phyloP scores from a whole-genome alignment of 2,113 vertebrate genomes.

The Ifrita kowaldi region DNA sequence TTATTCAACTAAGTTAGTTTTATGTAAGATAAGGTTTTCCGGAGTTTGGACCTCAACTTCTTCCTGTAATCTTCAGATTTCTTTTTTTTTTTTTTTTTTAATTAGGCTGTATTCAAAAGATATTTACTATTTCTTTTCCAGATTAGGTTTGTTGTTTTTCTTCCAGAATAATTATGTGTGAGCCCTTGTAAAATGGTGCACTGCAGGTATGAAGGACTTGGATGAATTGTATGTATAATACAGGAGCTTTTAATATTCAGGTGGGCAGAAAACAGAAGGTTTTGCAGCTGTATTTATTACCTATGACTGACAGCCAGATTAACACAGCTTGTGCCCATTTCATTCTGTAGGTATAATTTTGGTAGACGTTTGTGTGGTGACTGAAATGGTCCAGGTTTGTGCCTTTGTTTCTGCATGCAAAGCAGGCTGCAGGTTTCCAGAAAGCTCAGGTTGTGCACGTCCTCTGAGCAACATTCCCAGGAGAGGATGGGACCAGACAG shows the following conservation, averaged over 20 bases:
- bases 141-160: not conserved
- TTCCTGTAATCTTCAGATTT: not conserved
- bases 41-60: not conserved
- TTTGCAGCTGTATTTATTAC: not conserved
- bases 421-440: not conserved
- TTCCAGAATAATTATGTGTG: not conserved
- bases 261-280: not conserved
- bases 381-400: not conserved
- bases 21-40: not conserved
- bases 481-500: slow-evolving; percentile 27
- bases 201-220: not conserved
- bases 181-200: not conserved
- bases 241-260: not conserved
- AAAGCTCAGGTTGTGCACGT: not conserved
- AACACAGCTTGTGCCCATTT: not conserved
- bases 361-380: not conserved
- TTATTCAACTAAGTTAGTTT: not conserved
- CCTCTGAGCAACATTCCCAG: not conserved
- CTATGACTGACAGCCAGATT: not conserved
- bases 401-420: not conserved
- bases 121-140: not conserved
- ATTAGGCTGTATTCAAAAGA: not conserved
- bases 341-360: not conserved
- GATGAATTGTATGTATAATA: not conserved
- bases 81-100: not conserved